Evolutionary conservation across 2,888 invertebrate species (phyloP).

Genomic region (Cosmorhoe ocellata): DNA sequence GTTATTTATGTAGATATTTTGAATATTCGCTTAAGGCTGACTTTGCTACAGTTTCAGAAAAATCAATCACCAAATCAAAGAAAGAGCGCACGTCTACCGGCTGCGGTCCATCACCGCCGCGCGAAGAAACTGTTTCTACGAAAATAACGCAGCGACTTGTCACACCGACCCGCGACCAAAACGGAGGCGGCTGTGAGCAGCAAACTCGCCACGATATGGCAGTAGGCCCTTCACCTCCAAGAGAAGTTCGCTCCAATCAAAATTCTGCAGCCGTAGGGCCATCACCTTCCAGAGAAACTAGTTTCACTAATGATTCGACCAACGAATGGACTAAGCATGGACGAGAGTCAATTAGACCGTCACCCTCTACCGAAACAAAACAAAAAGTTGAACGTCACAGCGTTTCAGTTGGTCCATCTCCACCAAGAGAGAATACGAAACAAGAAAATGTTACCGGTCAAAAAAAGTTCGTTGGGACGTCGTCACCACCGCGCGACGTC

Average conservation of each 20-base stretch:
- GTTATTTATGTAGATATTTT: too few relatives aligned
- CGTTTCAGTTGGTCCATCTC: conserved; percentile 39
- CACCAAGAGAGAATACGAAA: conserved; percentile 18
- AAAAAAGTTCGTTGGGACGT: conserved; percentile 80
- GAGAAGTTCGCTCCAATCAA: conserved; percentile 40
- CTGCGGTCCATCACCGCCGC: conserved; percentile 85
- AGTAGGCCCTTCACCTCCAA: conserved; percentile 71
- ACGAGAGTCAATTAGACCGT: conserved; percentile 40
- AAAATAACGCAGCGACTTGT: conserved; percentile 49
- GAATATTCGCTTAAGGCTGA: background rate
- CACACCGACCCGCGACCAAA: conserved; percentile 75
- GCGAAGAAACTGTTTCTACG: conserved; percentile 55
- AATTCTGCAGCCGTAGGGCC: conserved; percentile 32
- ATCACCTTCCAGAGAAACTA: conserved; percentile 29
- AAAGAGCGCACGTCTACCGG: conserved; percentile 77
- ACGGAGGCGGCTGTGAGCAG: conserved; percentile 34
- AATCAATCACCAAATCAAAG: conserved; percentile 50
- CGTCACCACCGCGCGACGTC: conserved; percentile 57
- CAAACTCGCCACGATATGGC: conserved; percentile 61
- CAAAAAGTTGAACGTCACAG: conserved; percentile 47
- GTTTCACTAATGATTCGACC: background rate
- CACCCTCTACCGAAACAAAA: conserved; percentile 42
- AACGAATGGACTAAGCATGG: conserved; percentile 29
- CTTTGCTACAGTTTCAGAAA: conserved; percentile 39
- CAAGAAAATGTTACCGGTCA: conserved; percentile 40